Conservation (phyloP, 1,140 invertebrate species). For the Drosophila lini region DNA sequence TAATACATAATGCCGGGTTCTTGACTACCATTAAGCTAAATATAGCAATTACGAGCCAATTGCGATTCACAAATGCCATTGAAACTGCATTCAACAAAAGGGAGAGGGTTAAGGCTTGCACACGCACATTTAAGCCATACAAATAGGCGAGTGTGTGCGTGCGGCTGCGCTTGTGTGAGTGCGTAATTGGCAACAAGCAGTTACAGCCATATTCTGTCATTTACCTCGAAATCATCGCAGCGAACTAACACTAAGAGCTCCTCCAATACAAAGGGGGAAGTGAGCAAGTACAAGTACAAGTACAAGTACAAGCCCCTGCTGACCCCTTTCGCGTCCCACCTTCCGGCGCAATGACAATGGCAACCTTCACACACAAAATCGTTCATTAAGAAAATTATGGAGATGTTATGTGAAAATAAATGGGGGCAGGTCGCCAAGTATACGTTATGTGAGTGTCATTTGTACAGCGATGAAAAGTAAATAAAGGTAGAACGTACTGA, state of each 20-base stretch:
- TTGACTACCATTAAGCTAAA: slow-evolving; percentile 74
- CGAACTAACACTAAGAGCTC: slow-evolving; percentile 40
- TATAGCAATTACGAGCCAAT: slow-evolving; percentile 80
- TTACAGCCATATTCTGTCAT: slow-evolving; percentile 64
- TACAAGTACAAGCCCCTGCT: slow-evolving; percentile 11
- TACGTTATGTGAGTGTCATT: slow-evolving; percentile 17
- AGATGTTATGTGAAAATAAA: slow-evolving; percentile 40
- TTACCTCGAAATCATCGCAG: slow-evolving; percentile 65
- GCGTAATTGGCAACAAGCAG: slow-evolving; percentile 43
- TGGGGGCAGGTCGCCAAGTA: slow-evolving; percentile 19
- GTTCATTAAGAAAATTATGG: slow-evolving; percentile 80
- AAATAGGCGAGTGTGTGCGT: slow-evolving; percentile 11
- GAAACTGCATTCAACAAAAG: slow-evolving; percentile 74
- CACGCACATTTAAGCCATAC: slow-evolving; percentile 46
- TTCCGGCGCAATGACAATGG: slow-evolving; percentile 53
- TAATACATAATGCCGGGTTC: slow-evolving; percentile 66
- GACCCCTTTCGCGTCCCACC: slow-evolving; percentile 14
- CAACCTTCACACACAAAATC: slow-evolving; percentile 84
- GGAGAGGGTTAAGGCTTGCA: slow-evolving; percentile 9
- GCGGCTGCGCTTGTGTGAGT: slow-evolving; percentile 18
- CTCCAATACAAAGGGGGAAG: neutral
- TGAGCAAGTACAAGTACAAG: neutral
- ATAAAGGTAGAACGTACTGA: neutral
- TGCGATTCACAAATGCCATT: slow-evolving; percentile 80
- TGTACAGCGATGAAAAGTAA: slow-evolving; percentile 3